Evolutionary conservation across 2,888 invertebrate species (phyloP).

Genomic region (Caenorhabditis plicata): DNA sequence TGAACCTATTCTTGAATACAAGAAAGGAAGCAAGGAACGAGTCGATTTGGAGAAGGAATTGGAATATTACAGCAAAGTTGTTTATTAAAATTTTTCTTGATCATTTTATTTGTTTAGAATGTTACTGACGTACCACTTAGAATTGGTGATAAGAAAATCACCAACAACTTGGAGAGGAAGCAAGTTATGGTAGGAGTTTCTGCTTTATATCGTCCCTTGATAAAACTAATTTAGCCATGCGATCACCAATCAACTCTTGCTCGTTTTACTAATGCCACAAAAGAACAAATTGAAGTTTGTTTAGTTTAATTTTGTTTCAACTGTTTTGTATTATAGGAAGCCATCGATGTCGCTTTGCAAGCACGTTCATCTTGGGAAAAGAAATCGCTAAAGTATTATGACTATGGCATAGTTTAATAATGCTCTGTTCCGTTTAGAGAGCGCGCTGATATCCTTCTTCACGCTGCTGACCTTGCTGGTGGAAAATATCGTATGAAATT

Average conservation of each 20-base stretch:
- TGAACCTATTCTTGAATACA: constrained; percentile 73
- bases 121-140: constrained; percentile 86
- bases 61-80: constrained; percentile 29
- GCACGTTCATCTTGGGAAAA: constrained; percentile 87
- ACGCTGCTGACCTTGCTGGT: constrained; percentile 87
- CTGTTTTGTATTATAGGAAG: constrained; percentile 17
- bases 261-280: constrained; percentile 85
- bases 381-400: constrained; percentile 74
- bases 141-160: constrained; percentile 82
- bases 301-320: background rate
- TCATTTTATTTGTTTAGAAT: too few relatives aligned
- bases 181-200: constrained; percentile 74
- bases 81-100: background rate
- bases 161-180: constrained; percentile 68
- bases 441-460: constrained; percentile 77
- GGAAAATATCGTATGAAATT: constrained; percentile 83
- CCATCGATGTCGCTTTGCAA: constrained; percentile 72
- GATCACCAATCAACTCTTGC: constrained; percentile 85
- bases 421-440: too few relatives aligned
- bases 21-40: constrained; percentile 81
- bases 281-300: constrained; percentile 75
- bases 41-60: constrained; percentile 65
- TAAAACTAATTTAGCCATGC: constrained; percentile 77
- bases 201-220: background rate
- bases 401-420: background rate